These are phyloP conservation scores for Drosophila lutescens DNA, from an alignment of 2,888 invertebrate genomes.

Conservation along the genomic window DNA sequence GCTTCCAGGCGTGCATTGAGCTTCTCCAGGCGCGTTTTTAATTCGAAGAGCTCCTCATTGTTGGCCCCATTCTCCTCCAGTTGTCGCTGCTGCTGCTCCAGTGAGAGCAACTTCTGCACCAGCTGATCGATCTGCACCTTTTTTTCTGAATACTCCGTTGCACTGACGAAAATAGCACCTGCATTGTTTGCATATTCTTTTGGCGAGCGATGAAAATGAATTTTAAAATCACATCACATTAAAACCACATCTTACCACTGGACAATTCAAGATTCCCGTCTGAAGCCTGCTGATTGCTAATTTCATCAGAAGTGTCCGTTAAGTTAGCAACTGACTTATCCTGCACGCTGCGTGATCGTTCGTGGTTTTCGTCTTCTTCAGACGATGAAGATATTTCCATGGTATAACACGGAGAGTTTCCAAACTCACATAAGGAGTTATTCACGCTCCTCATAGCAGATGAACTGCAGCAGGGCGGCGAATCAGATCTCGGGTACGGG, in stretches of 20 bases:
- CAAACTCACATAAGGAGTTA: background rate
- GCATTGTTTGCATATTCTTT: slow-evolving; percentile 29
- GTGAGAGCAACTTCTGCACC: slow-evolving; percentile 3
- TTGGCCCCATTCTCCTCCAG: background rate
- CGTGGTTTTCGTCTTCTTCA: background rate
- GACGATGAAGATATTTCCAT: background rate
- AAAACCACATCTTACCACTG: slow-evolving; percentile 3
- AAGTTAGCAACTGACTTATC: no score
- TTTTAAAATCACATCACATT: background rate
- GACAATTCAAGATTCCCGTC: background rate
- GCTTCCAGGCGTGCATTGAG: background rate
- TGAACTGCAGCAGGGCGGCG: slow-evolving; percentile 21
- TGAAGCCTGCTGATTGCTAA: background rate
- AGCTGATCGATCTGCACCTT: slow-evolving; percentile 20
- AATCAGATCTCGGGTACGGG: background rate
- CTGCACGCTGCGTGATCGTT: background rate
- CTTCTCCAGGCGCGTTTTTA: background rate
- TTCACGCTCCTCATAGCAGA: background rate
- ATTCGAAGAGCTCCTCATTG: background rate
- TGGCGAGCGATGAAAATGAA: background rate
- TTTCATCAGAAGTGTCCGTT: background rate
- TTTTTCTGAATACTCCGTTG: slow-evolving; percentile 2
- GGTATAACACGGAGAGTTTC: background rate
- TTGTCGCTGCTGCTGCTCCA: slow-evolving; percentile 17
- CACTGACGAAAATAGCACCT: slow-evolving; percentile 20